phyloP scores from a whole-genome alignment of 2,797 vertebrate genomes.

The Moxostoma hubbsi region DNA sequence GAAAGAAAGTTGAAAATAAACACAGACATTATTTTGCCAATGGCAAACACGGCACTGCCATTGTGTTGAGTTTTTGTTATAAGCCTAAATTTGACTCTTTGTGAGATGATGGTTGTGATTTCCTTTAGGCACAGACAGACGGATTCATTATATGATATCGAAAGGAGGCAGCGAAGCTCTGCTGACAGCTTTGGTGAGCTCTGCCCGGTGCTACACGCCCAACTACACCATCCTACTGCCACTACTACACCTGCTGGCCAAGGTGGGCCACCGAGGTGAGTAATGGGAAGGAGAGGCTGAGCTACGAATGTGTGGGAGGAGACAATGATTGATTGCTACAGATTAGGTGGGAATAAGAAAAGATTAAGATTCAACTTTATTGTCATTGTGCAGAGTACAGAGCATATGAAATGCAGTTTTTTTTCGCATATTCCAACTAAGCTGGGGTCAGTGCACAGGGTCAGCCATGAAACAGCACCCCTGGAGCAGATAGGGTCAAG shows the following conservation, averaged over 20 bases:
- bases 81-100: conserved; percentile 23
- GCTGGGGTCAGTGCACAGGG: too few species aligned
- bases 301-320: background rate
- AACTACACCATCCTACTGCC: conserved; percentile 82
- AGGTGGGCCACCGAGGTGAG: conserved; percentile 89
- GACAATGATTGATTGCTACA: background rate
- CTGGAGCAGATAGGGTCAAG: too few species aligned
- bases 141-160: conserved; percentile 86
- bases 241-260: conserved; percentile 85
- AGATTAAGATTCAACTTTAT: too few species aligned
- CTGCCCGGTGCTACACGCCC: conserved; percentile 56
- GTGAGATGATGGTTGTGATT: conserved; percentile 1
- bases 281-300: background rate
- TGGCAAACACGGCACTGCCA: conserved; percentile 1
- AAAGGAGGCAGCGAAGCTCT: conserved; percentile 90
- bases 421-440: too few species aligned
- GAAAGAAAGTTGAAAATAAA: conserved; percentile 18
- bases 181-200: conserved; percentile 77
- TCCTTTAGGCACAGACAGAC: conserved; percentile 82
- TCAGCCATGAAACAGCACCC: too few species aligned
- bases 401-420: too few species aligned
- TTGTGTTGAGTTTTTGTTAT: conserved; percentile 7
- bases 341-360: too few species aligned
- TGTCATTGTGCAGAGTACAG: too few species aligned
- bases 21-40: conserved; percentile 6